These are phyloP conservation scores for Eulemur mongoz DNA, from an alignment of 2,797 vertebrate genomes.

Conservation along the genomic window DNA sequence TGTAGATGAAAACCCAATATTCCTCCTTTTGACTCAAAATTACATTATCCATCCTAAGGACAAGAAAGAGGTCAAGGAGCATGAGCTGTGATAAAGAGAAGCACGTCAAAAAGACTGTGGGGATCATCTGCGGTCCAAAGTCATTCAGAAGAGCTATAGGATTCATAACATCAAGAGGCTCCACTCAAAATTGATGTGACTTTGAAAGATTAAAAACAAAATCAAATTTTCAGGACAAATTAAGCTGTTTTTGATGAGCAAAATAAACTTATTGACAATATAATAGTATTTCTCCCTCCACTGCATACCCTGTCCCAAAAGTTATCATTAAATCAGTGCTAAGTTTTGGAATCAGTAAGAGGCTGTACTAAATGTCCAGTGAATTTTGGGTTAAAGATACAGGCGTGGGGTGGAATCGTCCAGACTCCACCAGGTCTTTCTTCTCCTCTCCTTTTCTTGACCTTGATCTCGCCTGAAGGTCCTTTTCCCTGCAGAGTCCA, in stretches of 20 bases:
- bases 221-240: neutral
- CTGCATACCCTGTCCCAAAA: neutral
- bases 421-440: neutral
- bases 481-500: neutral
- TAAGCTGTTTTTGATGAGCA: neutral
- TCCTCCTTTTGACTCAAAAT: neutral
- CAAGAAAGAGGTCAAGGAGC: neutral
- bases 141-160: neutral
- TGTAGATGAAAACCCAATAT: neutral
- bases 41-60: neutral
- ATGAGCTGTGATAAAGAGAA: neutral
- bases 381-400: neutral
- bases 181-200: neutral
- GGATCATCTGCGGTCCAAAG: neutral
- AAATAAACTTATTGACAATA: neutral
- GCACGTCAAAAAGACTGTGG: fast-evolving
- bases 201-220: neutral
- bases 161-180: neutral
- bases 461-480: neutral
- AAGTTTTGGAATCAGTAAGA: neutral
- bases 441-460: neutral
- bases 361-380: neutral
- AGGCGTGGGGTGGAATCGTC: neutral
- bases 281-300: neutral
- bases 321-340: neutral